phyloP scores from a whole-genome alignment of 1,140 invertebrate genomes.

The Chironomus tepperi region DNA sequence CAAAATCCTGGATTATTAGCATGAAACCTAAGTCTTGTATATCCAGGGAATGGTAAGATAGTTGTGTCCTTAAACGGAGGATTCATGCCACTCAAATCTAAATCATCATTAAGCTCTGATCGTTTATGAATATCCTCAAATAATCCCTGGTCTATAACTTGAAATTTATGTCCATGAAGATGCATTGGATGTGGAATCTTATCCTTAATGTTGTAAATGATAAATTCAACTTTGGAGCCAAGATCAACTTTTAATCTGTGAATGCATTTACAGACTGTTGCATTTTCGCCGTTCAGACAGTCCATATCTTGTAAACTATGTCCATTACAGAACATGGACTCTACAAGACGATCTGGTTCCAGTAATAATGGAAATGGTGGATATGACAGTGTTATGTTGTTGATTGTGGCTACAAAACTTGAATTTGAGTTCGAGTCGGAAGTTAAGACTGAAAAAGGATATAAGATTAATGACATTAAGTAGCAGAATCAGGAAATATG shows the following conservation, averaged over 20 bases:
- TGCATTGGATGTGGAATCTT: constrained; percentile 16
- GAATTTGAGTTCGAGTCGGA: constrained; percentile 27
- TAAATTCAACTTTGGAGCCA: constrained; percentile 33
- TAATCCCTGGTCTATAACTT: constrained; percentile 5
- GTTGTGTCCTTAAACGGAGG: background rate
- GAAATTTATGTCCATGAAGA: constrained; percentile 21
- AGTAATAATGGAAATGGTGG: constrained; percentile 52
- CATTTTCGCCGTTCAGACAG: constrained; percentile 27
- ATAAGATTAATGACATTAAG: background rate
- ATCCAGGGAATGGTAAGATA: background rate
- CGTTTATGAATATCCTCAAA: background rate
- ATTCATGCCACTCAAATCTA: background rate
- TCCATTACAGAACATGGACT: constrained; percentile 32
- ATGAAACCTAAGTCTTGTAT: background rate
- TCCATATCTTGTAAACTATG: constrained; percentile 23
- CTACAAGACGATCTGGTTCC: constrained; percentile 42
- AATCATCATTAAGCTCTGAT: background rate
- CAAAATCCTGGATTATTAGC: constrained; percentile 19
- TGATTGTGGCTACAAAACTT: constrained; percentile 37
- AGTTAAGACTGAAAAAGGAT: background rate
- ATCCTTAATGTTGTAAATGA: constrained; percentile 31
- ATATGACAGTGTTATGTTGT: constrained; percentile 50
- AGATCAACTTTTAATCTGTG: constrained; percentile 27
- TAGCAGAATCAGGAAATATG: background rate
- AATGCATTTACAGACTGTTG: constrained; percentile 27